phyloP scores from a whole-genome alignment of 92 coral and sea anemone species.

The Parazoanthus atlanticus region DNA sequence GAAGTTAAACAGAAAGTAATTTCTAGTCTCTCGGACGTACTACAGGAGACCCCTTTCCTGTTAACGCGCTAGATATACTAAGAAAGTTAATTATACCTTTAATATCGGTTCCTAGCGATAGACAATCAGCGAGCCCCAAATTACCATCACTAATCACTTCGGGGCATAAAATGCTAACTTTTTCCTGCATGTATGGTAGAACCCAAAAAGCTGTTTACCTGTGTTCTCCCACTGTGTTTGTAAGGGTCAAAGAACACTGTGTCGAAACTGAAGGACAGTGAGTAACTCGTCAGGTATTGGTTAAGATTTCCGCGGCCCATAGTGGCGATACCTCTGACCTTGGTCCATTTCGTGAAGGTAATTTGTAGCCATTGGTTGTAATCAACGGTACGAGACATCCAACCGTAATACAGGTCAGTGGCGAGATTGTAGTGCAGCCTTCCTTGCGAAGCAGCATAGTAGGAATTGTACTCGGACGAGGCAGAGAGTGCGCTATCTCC shows the following conservation, averaged over 20 bases:
- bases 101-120: too few species aligned
- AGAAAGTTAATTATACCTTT: too few species aligned
- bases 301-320: slow-evolving; percentile 11
- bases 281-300: slow-evolving; percentile 10
- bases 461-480: neutral
- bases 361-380: slow-evolving; percentile 31
- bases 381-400: neutral
- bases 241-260: slow-evolving; percentile 34
- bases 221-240: slow-evolving; percentile 27
- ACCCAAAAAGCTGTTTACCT: neutral
- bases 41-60: too few species aligned
- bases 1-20: too few species aligned
- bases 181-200: neutral
- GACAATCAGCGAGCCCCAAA: too few species aligned
- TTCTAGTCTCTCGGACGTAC: too few species aligned
- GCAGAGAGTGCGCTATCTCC: slow-evolving; percentile 6
- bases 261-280: slow-evolving; percentile 24
- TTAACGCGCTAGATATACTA: too few species aligned
- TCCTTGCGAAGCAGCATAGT: slow-evolving; percentile 10
- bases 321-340: slow-evolving; percentile 38
- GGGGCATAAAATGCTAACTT: too few species aligned
- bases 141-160: too few species aligned
- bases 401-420: neutral
- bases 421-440: slow-evolving; percentile 23
- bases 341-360: slow-evolving; percentile 30